These are phyloP conservation scores for Amia ocellicauda DNA, from an alignment of 2,113 vertebrate species.

Conservation along the genomic window DNA sequence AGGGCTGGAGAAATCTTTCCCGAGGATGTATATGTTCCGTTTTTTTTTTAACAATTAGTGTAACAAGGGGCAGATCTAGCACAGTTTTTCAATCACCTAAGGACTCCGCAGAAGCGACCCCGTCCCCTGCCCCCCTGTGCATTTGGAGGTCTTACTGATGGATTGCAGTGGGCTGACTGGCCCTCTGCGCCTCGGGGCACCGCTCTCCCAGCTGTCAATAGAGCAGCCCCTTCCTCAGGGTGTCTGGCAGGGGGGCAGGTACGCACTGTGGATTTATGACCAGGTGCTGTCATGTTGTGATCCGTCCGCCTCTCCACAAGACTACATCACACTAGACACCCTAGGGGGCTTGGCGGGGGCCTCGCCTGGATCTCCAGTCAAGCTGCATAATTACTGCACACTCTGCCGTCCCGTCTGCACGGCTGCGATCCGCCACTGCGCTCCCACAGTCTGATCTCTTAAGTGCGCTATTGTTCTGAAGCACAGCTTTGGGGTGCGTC, in stretches of 20 bases:
- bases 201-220: not conserved
- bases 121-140: not conserved
- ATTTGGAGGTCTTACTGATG: constrained; percentile 24
- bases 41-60: too few relatives aligned
- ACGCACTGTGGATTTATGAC: constrained; percentile 25
- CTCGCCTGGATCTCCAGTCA: constrained; percentile 2
- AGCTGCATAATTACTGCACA: constrained; percentile 5
- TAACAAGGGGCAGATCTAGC: too few relatives aligned
- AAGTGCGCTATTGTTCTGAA: not conserved
- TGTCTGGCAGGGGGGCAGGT: constrained; percentile 12
- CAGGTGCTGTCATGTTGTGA: constrained; percentile 16
- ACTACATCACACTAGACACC: constrained; percentile 7
- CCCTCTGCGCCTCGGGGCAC: not conserved
- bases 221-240: not conserved
- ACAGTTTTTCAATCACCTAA: too few relatives aligned
- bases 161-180: not conserved
- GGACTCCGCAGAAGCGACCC: too few relatives aligned
- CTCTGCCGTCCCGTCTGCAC: not conserved
- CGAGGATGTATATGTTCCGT: too few relatives aligned
- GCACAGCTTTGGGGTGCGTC: not conserved
- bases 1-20: too few relatives aligned
- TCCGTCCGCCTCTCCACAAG: constrained; percentile 13
- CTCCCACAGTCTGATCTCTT: too few relatives aligned
- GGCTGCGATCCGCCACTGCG: too few relatives aligned
- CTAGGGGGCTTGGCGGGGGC: not conserved